Conservation (phyloP, 30 jellyfish, hydroid and myxozoan genomes). For the Nemopilema nomurai region DNA sequence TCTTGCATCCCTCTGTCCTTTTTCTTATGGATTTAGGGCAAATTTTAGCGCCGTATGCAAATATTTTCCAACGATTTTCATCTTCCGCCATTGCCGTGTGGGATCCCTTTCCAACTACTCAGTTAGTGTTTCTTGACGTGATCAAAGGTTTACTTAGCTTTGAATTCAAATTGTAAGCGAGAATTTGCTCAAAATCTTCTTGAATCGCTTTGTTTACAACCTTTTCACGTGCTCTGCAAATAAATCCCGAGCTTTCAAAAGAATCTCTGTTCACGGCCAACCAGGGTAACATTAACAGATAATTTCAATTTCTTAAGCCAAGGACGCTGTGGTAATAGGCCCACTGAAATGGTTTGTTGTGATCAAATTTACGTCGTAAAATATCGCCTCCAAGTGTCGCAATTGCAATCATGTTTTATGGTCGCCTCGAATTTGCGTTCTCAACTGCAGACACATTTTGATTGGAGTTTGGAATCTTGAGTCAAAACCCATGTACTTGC, state of each 20-base stretch:
- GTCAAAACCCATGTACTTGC: background rate
- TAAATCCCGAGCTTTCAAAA: background rate
- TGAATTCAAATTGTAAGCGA: slow-evolving; percentile 6
- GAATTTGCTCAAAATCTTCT: slow-evolving; percentile 7
- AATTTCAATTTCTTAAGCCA: background rate
- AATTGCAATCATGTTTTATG: background rate
- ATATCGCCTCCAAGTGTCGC: background rate
- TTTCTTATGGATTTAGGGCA: background rate
- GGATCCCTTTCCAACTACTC: background rate
- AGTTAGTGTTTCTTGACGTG: slow-evolving; percentile 6
- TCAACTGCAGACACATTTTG: background rate
- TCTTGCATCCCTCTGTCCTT: background rate
- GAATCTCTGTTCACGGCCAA: background rate
- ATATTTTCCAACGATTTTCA: background rate
- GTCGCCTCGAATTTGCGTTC: background rate
- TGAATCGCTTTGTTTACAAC: background rate
- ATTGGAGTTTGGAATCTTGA: background rate
- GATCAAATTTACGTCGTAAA: background rate
- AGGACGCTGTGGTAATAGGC: background rate
- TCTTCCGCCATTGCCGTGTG: background rate
- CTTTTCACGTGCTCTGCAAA: background rate
- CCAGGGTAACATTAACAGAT: background rate
- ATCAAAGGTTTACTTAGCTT: slow-evolving; percentile 6
- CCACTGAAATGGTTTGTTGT: background rate
- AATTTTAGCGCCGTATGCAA: background rate